Evolutionary conservation across 2,113 vertebrate species (phyloP).

Genomic region (Scomber japonicus): DNA sequence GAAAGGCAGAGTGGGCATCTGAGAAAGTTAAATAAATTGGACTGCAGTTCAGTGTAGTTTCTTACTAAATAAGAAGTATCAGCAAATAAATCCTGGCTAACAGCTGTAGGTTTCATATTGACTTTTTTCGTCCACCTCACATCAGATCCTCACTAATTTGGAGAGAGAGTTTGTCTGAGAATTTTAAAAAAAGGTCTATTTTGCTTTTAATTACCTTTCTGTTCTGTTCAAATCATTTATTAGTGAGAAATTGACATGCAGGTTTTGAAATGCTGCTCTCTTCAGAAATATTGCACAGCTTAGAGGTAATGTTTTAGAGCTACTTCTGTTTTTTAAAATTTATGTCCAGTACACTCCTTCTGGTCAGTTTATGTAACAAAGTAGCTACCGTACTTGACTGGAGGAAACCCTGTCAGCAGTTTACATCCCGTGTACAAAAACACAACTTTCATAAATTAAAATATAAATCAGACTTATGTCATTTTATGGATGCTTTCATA

Average conservation of each 20-base stretch:
- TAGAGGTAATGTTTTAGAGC: not conserved
- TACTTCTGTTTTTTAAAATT: too few relatives aligned
- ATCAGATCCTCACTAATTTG: not conserved
- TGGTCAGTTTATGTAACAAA: constrained; percentile 1
- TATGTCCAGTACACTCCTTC: not conserved
- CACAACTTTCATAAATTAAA: constrained; percentile 8
- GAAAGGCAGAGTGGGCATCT: not conserved
- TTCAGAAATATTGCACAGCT: not conserved
- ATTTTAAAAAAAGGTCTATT: not conserved
- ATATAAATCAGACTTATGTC: constrained; percentile 1
- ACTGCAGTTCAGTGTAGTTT: constrained; percentile 7
- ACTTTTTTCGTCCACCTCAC: not conserved
- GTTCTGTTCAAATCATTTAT: not conserved
- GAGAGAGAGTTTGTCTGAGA: too few relatives aligned
- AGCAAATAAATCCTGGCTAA: not conserved
- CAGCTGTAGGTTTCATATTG: not conserved
- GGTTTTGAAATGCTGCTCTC: not conserved
- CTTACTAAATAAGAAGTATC: constrained; percentile 3
- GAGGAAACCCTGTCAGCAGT: not conserved
- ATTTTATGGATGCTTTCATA: constrained; percentile 20
- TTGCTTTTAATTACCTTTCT: not conserved
- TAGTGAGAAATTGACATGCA: not conserved
- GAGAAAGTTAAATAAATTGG: not conserved
- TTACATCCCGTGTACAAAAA: constrained; percentile 20
- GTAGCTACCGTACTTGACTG: not conserved